These are phyloP conservation scores for Pseudococcus longispinus DNA, from an alignment of 2,888 invertebrate species.

Conservation along the genomic window DNA sequence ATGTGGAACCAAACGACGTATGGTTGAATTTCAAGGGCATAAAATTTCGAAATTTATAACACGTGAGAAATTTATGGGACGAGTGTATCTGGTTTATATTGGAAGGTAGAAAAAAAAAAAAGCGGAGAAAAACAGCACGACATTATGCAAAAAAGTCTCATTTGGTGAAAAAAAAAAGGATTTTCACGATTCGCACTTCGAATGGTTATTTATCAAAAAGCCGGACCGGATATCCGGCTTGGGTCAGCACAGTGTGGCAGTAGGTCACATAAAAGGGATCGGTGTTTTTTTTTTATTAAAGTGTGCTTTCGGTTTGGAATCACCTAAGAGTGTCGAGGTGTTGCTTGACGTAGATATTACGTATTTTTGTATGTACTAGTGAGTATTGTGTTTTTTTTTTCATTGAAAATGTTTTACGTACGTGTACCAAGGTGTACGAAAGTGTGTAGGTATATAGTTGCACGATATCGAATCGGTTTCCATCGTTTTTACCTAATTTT, in stretches of 20 bases:
- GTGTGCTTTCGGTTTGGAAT: neutral
- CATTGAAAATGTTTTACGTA: neutral
- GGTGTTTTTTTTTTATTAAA: neutral
- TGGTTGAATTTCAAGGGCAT: neutral
- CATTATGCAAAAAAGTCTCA: too few relatives aligned
- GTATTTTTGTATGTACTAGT: neutral
- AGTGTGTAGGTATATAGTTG: neutral
- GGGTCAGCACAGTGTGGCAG: neutral
- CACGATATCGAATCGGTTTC: neutral
- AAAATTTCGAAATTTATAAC: neutral
- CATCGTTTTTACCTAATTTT: neutral
- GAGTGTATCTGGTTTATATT: neutral
- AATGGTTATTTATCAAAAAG: too few relatives aligned
- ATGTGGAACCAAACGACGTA: neutral
- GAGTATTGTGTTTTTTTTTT: neutral
- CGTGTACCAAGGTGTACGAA: neutral
- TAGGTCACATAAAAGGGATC: neutral
- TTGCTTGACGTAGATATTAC: neutral
- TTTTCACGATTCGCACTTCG: too few relatives aligned
- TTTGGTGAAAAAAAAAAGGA: too few relatives aligned
- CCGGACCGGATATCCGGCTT: neutral
- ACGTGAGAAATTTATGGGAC: neutral
- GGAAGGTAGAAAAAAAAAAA: neutral
- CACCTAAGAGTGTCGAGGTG: neutral
- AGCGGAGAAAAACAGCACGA: too few relatives aligned